A percentile compares a stretch with the other conserved stretches of the same genome.
phyloP scores from a whole-genome alignment of 2,888 invertebrate genomes.

The Notodonta ziczac region DNA sequence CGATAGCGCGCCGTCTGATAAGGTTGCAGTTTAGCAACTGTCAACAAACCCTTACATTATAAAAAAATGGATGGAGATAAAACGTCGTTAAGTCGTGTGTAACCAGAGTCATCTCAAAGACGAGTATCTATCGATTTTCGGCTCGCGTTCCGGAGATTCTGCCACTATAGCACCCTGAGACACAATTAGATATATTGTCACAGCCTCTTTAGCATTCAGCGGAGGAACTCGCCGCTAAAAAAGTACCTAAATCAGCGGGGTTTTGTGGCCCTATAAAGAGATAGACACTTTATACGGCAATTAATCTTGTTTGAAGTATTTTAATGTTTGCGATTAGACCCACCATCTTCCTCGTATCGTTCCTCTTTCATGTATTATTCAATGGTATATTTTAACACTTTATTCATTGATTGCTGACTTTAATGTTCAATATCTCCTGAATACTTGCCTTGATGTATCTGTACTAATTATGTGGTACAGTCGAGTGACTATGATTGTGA shows the following conservation, averaged over 20 bases:
- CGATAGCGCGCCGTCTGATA: conserved; percentile 70
- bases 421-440: not conserved
- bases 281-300: conserved; percentile 6
- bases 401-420: not conserved
- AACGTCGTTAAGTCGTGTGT: conserved; percentile 41
- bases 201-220: conserved; percentile 64
- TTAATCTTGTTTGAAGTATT: conserved; percentile 21
- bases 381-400: conserved; percentile 3
- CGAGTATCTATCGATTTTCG: conserved; percentile 74
- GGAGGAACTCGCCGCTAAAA: conserved; percentile 39
- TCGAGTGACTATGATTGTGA: too few relatives aligned
- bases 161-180: conserved; percentile 39
- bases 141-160: conserved; percentile 50
- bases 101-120: conserved; percentile 58
- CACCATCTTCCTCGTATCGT: conserved; percentile 8
- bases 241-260: conserved; percentile 12
- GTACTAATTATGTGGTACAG: too few relatives aligned
- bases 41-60: conserved; percentile 75
- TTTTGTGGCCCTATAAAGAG: conserved; percentile 3
- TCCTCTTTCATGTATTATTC: not conserved
- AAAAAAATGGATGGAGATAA: conserved; percentile 48
- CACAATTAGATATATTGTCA: conserved; percentile 62
- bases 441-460: not conserved
- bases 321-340: conserved; percentile 13
- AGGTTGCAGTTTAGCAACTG: conserved; percentile 70